Percentiles rank a stretch among this genome's conserved stretches.
Evolutionary conservation across 2,888 invertebrate genomes (phyloP).

Genomic region (Timandra comae): DNA sequence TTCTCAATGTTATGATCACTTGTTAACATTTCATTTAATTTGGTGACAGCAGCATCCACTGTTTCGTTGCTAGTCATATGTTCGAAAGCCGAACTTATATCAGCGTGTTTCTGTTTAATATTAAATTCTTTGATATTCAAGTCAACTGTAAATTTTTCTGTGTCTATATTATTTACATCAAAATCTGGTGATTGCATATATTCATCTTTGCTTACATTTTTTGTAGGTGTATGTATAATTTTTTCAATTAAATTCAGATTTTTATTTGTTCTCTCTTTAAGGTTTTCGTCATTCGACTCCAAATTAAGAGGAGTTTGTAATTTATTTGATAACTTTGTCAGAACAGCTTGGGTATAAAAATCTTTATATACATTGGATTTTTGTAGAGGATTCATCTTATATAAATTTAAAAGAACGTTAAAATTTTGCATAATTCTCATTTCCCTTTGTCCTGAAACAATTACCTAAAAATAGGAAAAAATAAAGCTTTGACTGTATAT

Average conservation of each 20-base stretch:
- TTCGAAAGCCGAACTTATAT: conserved; percentile 16
- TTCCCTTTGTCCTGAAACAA: too few relatives aligned
- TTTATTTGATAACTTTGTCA: too few relatives aligned
- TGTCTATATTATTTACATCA: conserved; percentile 20
- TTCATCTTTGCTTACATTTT: too few relatives aligned
- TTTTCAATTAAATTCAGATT: conserved; percentile 36
- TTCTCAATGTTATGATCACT: too few relatives aligned
- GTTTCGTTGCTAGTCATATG: conserved; percentile 23
- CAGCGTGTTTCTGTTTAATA: too few relatives aligned
- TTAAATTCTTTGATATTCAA: too few relatives aligned
- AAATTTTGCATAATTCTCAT: conserved; percentile 47
- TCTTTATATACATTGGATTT: conserved; percentile 44
- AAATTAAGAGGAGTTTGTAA: conserved; percentile 31
- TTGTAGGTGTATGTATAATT: conserved; percentile 30
- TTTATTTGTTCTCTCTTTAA: background rate
- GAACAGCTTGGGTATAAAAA: conserved; percentile 41
- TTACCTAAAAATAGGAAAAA: too few relatives aligned
- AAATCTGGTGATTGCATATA: conserved; percentile 20
- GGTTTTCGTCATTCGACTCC: conserved; percentile 34
- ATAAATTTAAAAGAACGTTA: conserved; percentile 44
- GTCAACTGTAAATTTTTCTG: conserved; percentile 30
- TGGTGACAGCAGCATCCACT: background rate
- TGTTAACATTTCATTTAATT: background rate
- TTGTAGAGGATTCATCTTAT: conserved; percentile 54
- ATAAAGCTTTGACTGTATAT: too few relatives aligned